Evolutionary conservation across 2,113 vertebrate species (phyloP).

Genomic region (Barnardius zonarius): DNA sequence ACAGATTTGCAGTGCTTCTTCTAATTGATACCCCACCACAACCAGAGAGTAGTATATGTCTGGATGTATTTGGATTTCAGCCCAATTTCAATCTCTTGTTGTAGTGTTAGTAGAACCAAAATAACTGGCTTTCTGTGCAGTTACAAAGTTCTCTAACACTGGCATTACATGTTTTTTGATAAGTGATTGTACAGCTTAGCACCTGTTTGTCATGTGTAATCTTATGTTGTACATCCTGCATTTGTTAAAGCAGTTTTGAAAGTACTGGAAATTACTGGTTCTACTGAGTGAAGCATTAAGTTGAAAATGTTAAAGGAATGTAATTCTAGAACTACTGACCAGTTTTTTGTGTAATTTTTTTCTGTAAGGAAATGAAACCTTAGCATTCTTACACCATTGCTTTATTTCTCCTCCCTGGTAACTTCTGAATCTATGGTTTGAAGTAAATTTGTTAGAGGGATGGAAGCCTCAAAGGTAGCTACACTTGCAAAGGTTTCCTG

Average conservation of each 20-base stretch:
- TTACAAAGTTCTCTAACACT: background rate
- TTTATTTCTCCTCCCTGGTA: background rate
- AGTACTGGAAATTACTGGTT: background rate
- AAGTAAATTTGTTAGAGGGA: background rate
- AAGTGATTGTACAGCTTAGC: background rate
- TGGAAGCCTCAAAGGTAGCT: background rate
- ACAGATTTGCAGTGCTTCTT: background rate
- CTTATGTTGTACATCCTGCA: background rate
- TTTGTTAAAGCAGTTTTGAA: background rate
- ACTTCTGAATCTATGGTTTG: background rate
- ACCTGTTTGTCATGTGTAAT: background rate
- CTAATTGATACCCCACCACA: background rate
- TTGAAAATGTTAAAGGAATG: background rate
- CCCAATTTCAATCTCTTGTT: background rate
- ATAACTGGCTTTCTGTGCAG: background rate
- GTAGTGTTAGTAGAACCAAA: background rate
- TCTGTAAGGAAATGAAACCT: background rate
- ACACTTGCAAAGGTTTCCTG: background rate
- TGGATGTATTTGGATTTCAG: background rate
- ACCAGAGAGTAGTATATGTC: background rate
- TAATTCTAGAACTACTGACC: background rate
- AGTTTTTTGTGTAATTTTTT: background rate
- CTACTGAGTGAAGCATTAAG: background rate
- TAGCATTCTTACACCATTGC: background rate
- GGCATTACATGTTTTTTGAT: background rate